phyloP scores from a whole-genome alignment of 2,113 vertebrate genomes.

The Athene cunicularia region DNA sequence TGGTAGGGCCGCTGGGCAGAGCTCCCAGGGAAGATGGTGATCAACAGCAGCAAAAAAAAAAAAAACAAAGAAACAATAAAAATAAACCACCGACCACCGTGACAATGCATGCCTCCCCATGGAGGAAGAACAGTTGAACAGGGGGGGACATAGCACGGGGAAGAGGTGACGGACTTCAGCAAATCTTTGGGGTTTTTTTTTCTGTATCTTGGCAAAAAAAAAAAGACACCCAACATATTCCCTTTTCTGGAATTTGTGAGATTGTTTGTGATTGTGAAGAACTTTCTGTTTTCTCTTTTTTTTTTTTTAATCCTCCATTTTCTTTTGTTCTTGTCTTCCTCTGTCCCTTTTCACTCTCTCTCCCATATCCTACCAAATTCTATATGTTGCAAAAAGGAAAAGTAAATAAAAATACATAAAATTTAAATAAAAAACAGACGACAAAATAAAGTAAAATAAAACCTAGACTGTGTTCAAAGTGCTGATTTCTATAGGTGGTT shows the following conservation, averaged over 20 bases:
- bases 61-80: background rate
- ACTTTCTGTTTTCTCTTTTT: constrained; percentile 14
- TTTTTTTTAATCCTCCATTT: background rate
- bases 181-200: background rate
- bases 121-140: constrained; percentile 53
- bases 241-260: constrained; percentile 79
- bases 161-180: background rate
- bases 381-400: constrained; percentile 79
- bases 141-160: background rate
- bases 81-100: background rate
- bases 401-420: constrained; percentile 33
- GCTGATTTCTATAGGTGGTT: constrained; percentile 90
- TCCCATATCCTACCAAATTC: constrained; percentile 28
- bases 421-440: constrained; percentile 37
- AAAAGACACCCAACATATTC: background rate
- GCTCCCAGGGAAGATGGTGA: background rate
- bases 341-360: constrained; percentile 12
- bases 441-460: constrained; percentile 69
- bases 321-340: constrained; percentile 22
- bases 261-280: constrained; percentile 83
- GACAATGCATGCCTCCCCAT: constrained; percentile 55
- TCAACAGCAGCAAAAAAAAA: constrained; percentile 17
- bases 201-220: constrained; percentile 42
- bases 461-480: constrained; percentile 87
- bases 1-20: background rate